Evolutionary conservation across 2,888 invertebrate species (phyloP).

Genomic region (Ptilodon capucinus): DNA sequence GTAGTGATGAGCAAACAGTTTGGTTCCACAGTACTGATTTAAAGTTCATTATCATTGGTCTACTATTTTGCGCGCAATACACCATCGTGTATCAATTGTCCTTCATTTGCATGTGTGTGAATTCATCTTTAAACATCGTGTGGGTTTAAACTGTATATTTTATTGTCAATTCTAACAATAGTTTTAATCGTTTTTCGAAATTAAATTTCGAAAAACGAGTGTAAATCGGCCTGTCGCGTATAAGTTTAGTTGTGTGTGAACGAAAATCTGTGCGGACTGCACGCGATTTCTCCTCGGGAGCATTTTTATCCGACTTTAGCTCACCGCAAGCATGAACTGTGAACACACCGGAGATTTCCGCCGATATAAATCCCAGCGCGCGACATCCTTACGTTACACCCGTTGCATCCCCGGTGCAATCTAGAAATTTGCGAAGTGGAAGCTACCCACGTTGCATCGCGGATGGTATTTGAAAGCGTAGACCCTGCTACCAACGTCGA

Average conservation of each 20-base stretch:
- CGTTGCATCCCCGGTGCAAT: conserved; percentile 57
- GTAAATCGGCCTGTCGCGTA: conserved; percentile 44
- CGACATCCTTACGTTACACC: conserved; percentile 65
- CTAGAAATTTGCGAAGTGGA: conserved; percentile 70
- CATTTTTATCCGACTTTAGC: conserved; percentile 58
- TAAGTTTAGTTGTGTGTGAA: conserved; percentile 43
- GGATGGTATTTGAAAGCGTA: conserved; percentile 60
- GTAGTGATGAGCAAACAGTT: conserved; percentile 22
- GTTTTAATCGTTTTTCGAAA: too few relatives aligned
- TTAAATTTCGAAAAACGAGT: conserved; percentile 33
- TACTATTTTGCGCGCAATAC: conserved; percentile 18
- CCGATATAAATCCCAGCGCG: conserved; percentile 72
- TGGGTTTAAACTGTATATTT: conserved; percentile 10
- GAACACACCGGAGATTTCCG: conserved; percentile 70
- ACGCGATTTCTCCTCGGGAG: conserved; percentile 47
- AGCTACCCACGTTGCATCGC: conserved; percentile 57
- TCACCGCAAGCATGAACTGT: conserved; percentile 61
- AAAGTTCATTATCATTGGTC: conserved; percentile 24
- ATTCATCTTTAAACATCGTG: neutral
- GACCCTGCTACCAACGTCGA: conserved; percentile 44
- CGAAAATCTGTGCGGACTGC: conserved; percentile 54
- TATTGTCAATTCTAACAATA: conserved; percentile 7
- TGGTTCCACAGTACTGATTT: conserved; percentile 27
- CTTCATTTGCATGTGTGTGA: neutral
- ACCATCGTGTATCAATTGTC: neutral